Evolutionary conservation across 2,113 vertebrate genomes (phyloP), one percentile per base, ranked within the genome.

Genomic region (Gymnogyps californianus): DNA sequence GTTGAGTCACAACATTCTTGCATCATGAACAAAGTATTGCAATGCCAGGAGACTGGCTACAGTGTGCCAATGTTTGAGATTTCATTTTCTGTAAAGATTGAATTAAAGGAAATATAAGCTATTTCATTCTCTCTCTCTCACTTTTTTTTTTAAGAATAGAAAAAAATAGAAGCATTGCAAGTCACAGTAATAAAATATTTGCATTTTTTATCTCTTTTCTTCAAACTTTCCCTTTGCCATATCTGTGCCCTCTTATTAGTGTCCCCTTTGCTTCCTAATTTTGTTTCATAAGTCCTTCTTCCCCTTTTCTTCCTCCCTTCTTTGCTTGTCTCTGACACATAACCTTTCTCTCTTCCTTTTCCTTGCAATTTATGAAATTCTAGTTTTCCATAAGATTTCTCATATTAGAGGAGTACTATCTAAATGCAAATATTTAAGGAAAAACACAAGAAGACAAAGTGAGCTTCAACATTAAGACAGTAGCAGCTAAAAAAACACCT

Each of bases 341-440:
- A 87, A 83, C 59, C 29, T 77, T 96, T 96, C 69, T 80, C 70
- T 97, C 34, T 80, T 91, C 38, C 62, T 97, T 91, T 84, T 87
- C 59, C 54, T 96, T 95, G 69, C 14, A 95, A 78, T 65, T 84
- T 83, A 93, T 91, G 51, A 87, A 92, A 93, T 93, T 93, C 85
- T 85, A 83, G 51, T 91, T 98, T 97, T 85, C 79, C 83, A 49
- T 91, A 96, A 88, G 38, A 66, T 96, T 97, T 87, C 31, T 97
- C 49, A 72, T 91, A 76, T 96, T 95, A 93, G 74, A 93, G 34
- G 86, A 88, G 62, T 83, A 84, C 65, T 76, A 96, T 97, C 83
- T 96, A 97, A 98, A 97, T 97, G 97, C 81, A 98, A 98, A 97
- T 98, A 96, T 58, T 88, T 61, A 74, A 92, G 52, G 46, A 83